A percentile compares a stretch with the other conserved stretches of the same genome.
Conservation (phyloP, 2,888 invertebrate genomes). For the Alviniconcha strummeri region DNA sequence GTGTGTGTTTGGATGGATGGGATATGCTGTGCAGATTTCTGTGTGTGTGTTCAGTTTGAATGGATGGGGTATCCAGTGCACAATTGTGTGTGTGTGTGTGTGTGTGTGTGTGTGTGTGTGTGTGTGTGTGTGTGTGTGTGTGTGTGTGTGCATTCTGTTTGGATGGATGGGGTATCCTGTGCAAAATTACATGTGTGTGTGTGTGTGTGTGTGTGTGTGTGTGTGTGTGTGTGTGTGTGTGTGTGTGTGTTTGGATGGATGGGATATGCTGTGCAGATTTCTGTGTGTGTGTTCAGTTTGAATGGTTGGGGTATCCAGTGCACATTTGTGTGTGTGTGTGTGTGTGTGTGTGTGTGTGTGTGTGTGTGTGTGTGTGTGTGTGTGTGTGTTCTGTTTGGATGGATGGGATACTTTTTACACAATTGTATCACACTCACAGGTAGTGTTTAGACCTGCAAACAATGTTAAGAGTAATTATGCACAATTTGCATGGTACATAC, state of each 20-base stretch:
- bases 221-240: not conserved
- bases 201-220: not conserved
- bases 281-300: not conserved
- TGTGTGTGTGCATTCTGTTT: not conserved
- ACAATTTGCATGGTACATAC: too few species aligned
- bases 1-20: not conserved
- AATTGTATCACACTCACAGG: too few species aligned
- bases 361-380: slow-evolving; percentile 6
- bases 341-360: not conserved
- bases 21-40: not conserved
- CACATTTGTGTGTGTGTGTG: not conserved
- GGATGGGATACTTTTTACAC: too few species aligned
- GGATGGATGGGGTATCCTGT: too few species aligned
- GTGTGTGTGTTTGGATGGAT: not conserved
- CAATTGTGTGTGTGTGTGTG: not conserved
- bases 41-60: not conserved
- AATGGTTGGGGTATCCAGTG: too few species aligned
- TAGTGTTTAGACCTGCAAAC: too few species aligned
- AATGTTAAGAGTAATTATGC: too few species aligned
- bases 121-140: slow-evolving; percentile 10
- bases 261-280: not conserved
- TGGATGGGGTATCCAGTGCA: too few species aligned
- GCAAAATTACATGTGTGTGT: not conserved
- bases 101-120: slow-evolving; percentile 1
- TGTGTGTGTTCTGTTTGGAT: not conserved